Evolutionary conservation across 92 coral and sea anemone genomes (phyloP), one percentile per base, ranked within the genome.

Genomic region (Parazoanthus darwini): DNA sequence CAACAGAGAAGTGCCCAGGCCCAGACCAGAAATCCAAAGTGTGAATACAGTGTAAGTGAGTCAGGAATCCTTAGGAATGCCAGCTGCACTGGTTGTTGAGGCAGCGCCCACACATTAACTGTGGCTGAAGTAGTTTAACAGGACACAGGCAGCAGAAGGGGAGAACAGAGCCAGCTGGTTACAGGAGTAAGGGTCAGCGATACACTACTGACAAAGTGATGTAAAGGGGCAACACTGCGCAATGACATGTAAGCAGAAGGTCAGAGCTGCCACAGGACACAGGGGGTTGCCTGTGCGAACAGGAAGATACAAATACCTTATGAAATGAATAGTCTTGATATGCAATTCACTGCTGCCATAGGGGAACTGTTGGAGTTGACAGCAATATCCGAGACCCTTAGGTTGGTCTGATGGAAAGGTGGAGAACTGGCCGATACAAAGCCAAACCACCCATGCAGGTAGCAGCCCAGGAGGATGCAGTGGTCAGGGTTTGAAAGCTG

Each of bases 241-340:
- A 89, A 3, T 11, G 85, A 75, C 63, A 92, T 33, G 33, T 80
- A 59, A 29, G 33, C 33, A 29, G 8, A 70, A 51, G 39, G 80
- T 0, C 58, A 89, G 43, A 4, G 92, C 88, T 6, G 48, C 74
- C 5, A 89, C 46, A 89, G 82, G 16, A 88, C 5, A 89, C 46
- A 91, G 82, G 16, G 91, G 91, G 33, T 46, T 23, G 8, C 75
- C 90, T 67, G 48, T 63, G 50, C 91, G 88, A 46, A 77, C 39
- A 80, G 74, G 58, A 73, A 56, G 54, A 91, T 85, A 77, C 74
- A 77, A 42, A 91, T 50, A 44, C 91, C 89, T 79, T 86, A 14
- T 77, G 88, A 74, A 91, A 89, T 0, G 90, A 88, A 59, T 91
- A 8, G 91, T 90, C 73, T 89, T 91, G 58, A 91, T 88, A 22